A percentile compares a stretch with the other conserved stretches of the same genome.
Conservation (phyloP, 2,888 invertebrate genomes). For the Erannis defoliaria region DNA sequence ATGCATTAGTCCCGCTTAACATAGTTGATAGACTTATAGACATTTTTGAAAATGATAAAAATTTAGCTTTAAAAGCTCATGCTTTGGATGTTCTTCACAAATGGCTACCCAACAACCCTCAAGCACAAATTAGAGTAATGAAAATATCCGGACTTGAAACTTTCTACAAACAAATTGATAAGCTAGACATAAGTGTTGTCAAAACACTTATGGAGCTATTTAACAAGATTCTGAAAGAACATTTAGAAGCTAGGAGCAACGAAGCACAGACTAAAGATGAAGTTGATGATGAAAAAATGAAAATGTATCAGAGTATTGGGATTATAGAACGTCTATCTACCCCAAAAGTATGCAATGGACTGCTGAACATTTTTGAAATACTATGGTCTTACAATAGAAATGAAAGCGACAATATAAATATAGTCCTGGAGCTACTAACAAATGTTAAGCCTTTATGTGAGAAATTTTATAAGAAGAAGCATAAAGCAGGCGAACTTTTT, state of each 20-base stretch:
- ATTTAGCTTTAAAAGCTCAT: conserved; percentile 63
- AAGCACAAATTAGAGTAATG: conserved; percentile 70
- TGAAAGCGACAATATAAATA: conserved; percentile 48
- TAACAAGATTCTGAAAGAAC: conserved; percentile 71
- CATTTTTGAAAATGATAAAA: conserved; percentile 65
- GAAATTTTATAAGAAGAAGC: conserved; percentile 54
- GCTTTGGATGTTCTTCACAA: conserved; percentile 62
- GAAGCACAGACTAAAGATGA: conserved; percentile 47
- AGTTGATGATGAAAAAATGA: conserved; percentile 53
- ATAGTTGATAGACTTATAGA: conserved; percentile 66
- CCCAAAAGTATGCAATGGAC: conserved; percentile 63
- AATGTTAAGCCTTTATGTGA: conserved; percentile 66
- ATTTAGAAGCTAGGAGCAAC: conserved; percentile 56
- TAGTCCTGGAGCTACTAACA: conserved; percentile 62
- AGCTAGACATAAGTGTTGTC: conserved; percentile 60
- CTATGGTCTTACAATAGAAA: conserved; percentile 53
- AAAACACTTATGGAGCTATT: conserved; percentile 66
- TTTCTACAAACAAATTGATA: conserved; percentile 68
- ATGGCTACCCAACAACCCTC: conserved; percentile 73
- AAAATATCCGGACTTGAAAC: conserved; percentile 69
- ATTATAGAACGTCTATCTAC: conserved; percentile 68
- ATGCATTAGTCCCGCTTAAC: conserved; percentile 56
- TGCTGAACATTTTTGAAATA: conserved; percentile 63
- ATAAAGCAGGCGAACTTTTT: conserved; percentile 58
- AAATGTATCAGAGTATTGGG: conserved; percentile 68